These are phyloP conservation scores for Pteropus alecto DNA, from an alignment of 2,113 vertebrate species.

Conservation along the genomic window DNA sequence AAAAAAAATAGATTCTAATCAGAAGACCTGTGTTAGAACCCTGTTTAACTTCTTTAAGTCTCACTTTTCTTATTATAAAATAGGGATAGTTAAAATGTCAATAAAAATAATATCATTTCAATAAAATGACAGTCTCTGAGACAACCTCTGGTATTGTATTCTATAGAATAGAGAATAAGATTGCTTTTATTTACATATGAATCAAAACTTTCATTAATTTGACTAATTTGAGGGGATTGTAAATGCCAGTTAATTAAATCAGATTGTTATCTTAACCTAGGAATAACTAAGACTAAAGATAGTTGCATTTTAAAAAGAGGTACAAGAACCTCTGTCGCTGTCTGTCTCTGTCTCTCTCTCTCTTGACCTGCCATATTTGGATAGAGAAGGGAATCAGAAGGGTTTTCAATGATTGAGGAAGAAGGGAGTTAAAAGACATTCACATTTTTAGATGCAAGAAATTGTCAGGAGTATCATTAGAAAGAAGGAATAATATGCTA, in stretches of 20 bases:
- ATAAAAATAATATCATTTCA: neutral
- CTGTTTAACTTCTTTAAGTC: neutral
- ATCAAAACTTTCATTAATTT: neutral
- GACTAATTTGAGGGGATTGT: neutral
- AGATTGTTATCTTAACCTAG: neutral
- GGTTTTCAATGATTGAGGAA: neutral
- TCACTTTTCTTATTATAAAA: conserved; percentile 6
- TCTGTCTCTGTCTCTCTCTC: rapidly evolving
- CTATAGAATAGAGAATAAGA: neutral
- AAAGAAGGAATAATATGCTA: neutral
- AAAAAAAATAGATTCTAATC: neutral
- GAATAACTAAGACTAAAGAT: neutral
- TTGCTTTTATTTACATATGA: conserved; percentile 35
- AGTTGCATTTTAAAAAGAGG: neutral
- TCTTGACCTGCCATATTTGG: neutral
- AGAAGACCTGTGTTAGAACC: neutral
- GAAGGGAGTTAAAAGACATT: neutral
- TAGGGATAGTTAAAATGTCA: neutral
- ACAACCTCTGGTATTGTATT: neutral
- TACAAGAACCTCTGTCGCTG: neutral
- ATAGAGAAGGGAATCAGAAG: neutral
- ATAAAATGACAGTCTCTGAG: neutral
- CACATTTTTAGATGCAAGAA: neutral
- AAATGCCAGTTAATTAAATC: conserved; percentile 2
- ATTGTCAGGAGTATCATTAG: neutral